A percentile compares a stretch with the other conserved stretches of the same genome.
Conservation (phyloP, 1,140 invertebrate species). For the Drosophila eugracilis region DNA sequence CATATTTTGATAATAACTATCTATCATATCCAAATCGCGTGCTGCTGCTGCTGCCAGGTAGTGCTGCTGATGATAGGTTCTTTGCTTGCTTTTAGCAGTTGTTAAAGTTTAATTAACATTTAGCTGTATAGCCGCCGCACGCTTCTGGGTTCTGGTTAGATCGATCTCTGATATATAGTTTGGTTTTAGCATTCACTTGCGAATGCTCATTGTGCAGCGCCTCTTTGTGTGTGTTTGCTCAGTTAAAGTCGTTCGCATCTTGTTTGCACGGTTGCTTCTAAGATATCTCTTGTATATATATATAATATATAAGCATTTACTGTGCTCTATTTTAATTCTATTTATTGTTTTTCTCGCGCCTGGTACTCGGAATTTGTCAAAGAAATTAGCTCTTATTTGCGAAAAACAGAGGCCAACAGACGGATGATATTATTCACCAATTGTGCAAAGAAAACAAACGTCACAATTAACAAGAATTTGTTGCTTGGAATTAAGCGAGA, state of each 20-base stretch:
- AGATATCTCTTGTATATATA: neutral
- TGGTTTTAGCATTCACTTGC: constrained; percentile 59
- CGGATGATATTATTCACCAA: neutral
- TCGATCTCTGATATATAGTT: constrained; percentile 7
- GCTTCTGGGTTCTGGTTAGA: neutral
- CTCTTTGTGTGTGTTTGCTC: constrained; percentile 31
- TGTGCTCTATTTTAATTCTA: constrained; percentile 44
- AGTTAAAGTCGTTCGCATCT: constrained; percentile 20
- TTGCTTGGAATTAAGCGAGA: neutral
- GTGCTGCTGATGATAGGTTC: too few relatives aligned
- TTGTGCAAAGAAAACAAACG: constrained; percentile 16
- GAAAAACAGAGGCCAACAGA: constrained; percentile 24
- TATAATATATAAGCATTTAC: constrained; percentile 5
- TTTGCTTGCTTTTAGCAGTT: constrained; percentile 47
- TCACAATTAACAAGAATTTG: constrained; percentile 33
- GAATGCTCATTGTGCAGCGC: constrained; percentile 21
- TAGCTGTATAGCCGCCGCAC: constrained; percentile 1
- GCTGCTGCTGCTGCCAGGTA: neutral
- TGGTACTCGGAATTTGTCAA: constrained; percentile 46
- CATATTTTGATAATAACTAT: constrained; percentile 5
- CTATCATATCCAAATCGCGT: neutral
- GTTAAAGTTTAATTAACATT: constrained; percentile 57
- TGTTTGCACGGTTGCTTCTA: constrained; percentile 15
- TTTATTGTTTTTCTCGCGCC: constrained; percentile 40
- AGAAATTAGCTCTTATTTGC: constrained; percentile 46